Percentiles rank a stretch among this genome's conserved stretches.
These are phyloP conservation scores for Lasioglossum morio DNA, from an alignment of 2,888 invertebrate genomes.

Conservation along the genomic window DNA sequence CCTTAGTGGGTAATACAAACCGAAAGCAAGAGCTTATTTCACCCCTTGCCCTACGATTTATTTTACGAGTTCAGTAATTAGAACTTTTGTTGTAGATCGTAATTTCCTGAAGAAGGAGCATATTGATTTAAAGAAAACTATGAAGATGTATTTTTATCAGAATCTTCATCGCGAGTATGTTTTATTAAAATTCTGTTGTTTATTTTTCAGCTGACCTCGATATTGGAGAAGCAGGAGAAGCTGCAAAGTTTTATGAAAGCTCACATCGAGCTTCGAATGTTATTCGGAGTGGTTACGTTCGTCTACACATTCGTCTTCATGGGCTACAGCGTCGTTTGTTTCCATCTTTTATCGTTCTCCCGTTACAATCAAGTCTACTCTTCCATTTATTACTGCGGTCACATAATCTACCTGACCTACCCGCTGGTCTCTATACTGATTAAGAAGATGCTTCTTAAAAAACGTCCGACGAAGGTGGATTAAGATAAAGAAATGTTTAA, in stretches of 20 bases:
- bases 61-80: too few species aligned
- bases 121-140: too few species aligned
- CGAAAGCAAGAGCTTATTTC: too few species aligned
- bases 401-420: slow-evolving; percentile 89
- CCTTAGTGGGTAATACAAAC: background rate
- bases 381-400: slow-evolving; percentile 89
- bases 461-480: background rate
- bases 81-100: too few species aligned
- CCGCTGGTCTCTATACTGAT: slow-evolving; percentile 84
- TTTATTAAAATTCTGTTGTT: slow-evolving; percentile 22
- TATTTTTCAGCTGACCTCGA: slow-evolving; percentile 86
- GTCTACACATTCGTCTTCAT: slow-evolving; percentile 92
- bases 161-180: background rate
- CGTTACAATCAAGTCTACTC: slow-evolving; percentile 89
- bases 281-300: slow-evolving; percentile 88
- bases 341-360: slow-evolving; percentile 89
- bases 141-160: too few species aligned
- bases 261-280: slow-evolving; percentile 82
- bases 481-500: background rate
- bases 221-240: slow-evolving; percentile 86
- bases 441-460: slow-evolving; percentile 25
- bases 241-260: slow-evolving; percentile 85
- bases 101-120: too few species aligned
- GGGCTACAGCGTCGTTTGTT: slow-evolving; percentile 93
- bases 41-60: too few species aligned